Conservation (phyloP, 2,888 invertebrate species). For the Rhogogaster chlorosoma region DNA sequence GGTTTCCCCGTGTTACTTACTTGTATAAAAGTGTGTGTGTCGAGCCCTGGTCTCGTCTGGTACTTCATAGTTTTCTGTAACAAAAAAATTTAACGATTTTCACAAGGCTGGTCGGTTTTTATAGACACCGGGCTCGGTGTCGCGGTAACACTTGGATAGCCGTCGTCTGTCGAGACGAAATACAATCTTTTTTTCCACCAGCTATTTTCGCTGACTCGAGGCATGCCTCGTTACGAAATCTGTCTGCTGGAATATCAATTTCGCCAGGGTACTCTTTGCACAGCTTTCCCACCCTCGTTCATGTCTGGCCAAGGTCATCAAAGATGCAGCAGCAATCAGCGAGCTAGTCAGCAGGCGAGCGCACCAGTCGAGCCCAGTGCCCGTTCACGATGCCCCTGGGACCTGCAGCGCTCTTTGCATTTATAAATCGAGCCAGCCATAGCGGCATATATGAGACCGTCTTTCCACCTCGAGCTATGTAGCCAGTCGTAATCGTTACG, state of each 20-base stretch:
- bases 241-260: constrained; percentile 77
- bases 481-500: constrained; percentile 27
- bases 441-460: constrained; percentile 22
- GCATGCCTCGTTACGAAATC: constrained; percentile 43
- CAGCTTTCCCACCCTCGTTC: constrained; percentile 64
- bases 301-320: constrained; percentile 77
- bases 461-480: background rate
- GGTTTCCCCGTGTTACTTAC: background rate
- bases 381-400: constrained; percentile 63
- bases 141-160: background rate
- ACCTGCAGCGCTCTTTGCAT: constrained; percentile 73
- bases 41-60: background rate
- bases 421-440: constrained; percentile 63
- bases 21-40: background rate
- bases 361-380: constrained; percentile 61
- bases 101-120: background rate
- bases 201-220: constrained; percentile 21
- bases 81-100: constrained; percentile 15
- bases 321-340: constrained; percentile 78
- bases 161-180: constrained; percentile 16
- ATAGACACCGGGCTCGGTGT: background rate
- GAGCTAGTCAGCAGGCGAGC: constrained; percentile 73
- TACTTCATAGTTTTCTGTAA: constrained; percentile 35
- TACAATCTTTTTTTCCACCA: background rate
- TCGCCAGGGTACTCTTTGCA: constrained; percentile 74